Percentiles rank a stretch among this genome's conserved stretches.
These are phyloP conservation scores for Podabrus alpinus DNA, from an alignment of 2,888 invertebrate species.

Conservation along the genomic window DNA sequence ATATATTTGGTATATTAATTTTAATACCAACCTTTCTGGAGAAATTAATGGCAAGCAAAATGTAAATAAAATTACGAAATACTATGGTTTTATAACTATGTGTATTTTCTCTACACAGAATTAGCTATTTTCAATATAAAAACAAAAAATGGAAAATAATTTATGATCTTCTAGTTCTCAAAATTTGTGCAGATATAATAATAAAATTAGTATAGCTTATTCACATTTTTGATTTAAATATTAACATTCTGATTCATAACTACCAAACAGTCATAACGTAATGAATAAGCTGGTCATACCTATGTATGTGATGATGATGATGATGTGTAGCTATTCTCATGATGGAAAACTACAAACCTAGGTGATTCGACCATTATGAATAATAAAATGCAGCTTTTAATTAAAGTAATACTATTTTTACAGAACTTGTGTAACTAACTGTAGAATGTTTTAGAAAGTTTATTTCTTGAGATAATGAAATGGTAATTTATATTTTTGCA, in stretches of 20 bases:
- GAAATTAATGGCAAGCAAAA: no score
- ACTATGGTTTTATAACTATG: no score
- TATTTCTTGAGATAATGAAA: neutral
- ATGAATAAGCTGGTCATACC: neutral
- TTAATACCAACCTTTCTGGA: no score
- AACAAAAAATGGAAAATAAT: no score
- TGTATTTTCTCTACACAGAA: no score
- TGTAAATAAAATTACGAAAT: no score
- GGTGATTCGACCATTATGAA: neutral
- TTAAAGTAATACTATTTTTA: neutral
- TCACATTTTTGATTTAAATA: neutral
- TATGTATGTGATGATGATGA: neutral
- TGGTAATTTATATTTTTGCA: neutral
- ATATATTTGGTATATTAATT: no score
- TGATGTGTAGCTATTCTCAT: neutral
- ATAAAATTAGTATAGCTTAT: no score
- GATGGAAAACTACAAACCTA: neutral
- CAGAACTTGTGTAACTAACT: neutral
- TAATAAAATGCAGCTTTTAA: neutral
- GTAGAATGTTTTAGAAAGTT: neutral
- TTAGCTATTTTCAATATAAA: no score
- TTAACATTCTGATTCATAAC: neutral
- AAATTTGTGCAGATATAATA: no score
- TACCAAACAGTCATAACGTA: neutral
- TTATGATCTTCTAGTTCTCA: no score